phyloP scores from a whole-genome alignment of 2,888 invertebrate species.

The Fissipunctia ypsillon region DNA sequence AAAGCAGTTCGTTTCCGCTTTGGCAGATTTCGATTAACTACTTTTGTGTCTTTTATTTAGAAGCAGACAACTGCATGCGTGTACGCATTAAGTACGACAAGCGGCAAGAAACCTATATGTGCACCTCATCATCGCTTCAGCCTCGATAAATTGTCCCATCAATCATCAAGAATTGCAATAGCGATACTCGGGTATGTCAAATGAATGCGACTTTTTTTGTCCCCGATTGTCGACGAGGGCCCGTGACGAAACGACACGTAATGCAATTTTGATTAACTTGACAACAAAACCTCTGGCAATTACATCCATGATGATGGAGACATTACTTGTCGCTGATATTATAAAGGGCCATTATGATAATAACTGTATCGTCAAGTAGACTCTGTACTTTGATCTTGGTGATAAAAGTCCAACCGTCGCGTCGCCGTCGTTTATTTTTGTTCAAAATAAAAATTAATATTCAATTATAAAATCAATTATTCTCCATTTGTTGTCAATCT shows the following conservation, averaged over 20 bases:
- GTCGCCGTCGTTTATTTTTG: conserved; percentile 12
- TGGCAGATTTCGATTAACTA: conserved; percentile 8
- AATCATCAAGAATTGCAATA: conserved; percentile 77
- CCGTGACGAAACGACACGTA: conserved; percentile 85
- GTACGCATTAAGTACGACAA: conserved; percentile 42
- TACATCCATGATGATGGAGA: conserved; percentile 79
- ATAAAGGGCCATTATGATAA: conserved; percentile 58
- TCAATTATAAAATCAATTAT: no score
- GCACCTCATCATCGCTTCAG: conserved; percentile 56
- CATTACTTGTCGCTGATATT: conserved; percentile 77
- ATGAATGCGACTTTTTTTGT: conserved; percentile 79
- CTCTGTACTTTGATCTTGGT: conserved; percentile 22
- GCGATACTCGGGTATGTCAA: conserved; percentile 75
- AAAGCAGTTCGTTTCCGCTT: conserved; percentile 6
- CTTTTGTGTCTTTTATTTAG: conserved; percentile 31
- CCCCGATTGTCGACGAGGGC: conserved; percentile 67
- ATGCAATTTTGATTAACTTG: conserved; percentile 89
- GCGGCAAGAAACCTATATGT: conserved; percentile 52
- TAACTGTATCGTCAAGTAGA: conserved; percentile 46
- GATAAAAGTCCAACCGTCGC: conserved; percentile 12
- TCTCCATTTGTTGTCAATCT: not conserved
- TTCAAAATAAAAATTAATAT: no score
- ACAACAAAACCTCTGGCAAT: conserved; percentile 75
- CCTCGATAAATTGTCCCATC: conserved; percentile 76
- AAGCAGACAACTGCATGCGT: conserved; percentile 12